phyloP scores from a whole-genome alignment of 2,888 invertebrate species.

The Amphipyra tragopoginis region DNA sequence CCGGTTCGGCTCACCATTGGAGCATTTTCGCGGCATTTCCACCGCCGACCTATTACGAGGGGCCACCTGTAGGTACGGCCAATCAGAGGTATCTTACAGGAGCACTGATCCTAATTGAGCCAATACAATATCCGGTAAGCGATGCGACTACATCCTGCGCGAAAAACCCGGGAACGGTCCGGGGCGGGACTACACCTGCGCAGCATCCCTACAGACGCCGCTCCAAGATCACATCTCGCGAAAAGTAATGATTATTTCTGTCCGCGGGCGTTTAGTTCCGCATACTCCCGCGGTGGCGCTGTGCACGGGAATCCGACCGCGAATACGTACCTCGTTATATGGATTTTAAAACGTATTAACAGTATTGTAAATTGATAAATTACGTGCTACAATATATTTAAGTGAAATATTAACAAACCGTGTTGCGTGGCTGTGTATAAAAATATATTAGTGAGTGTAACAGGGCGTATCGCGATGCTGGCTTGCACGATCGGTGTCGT shows the following conservation, averaged over 20 bases:
- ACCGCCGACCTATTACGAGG: conserved; percentile 68
- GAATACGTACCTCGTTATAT: conserved; percentile 80
- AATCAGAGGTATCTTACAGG: conserved; percentile 73
- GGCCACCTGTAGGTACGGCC: conserved; percentile 62
- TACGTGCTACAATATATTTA: conserved; percentile 59
- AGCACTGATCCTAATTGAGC: conserved; percentile 75
- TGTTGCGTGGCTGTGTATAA: conserved; percentile 32
- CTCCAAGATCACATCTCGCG: conserved; percentile 88
- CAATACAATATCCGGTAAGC: conserved; percentile 82
- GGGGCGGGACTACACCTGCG: conserved; percentile 81
- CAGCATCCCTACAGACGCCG: conserved; percentile 82
- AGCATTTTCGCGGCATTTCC: conserved; percentile 77
- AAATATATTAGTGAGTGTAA: conserved; percentile 21
- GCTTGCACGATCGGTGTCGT: conserved; percentile 42
- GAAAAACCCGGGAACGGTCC: conserved; percentile 85
- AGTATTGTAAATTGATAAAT: conserved; percentile 79
- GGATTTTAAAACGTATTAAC: conserved; percentile 83
- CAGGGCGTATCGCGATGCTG: conserved; percentile 36
- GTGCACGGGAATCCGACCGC: conserved; percentile 74
- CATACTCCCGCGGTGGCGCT: conserved; percentile 85
- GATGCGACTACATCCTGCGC: conserved; percentile 84
- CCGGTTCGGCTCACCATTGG: conserved; percentile 79
- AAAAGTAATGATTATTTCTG: conserved; percentile 91
- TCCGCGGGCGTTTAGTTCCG: conserved; percentile 84
- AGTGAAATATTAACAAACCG: conserved; percentile 48